Conservation (phyloP, 2,888 invertebrate genomes). For the Tuta absoluta region DNA sequence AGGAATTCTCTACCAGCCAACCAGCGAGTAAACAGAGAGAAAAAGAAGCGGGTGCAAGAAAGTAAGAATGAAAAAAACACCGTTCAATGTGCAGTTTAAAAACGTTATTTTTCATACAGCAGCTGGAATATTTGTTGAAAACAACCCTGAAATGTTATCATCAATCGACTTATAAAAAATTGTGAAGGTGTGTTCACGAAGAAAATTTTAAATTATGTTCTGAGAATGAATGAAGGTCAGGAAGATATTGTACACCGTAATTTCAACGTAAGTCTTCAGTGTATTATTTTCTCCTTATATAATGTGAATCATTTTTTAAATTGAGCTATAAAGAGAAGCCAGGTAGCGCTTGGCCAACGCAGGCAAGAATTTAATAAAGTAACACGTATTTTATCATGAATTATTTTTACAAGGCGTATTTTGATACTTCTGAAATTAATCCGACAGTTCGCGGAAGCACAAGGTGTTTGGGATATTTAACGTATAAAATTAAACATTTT, state of each 20-base stretch:
- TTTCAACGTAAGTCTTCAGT: conserved; percentile 55
- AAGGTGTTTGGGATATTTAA: conserved; percentile 18
- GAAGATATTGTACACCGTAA: conserved; percentile 53
- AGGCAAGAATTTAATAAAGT: conserved; percentile 73
- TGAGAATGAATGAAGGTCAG: conserved; percentile 34
- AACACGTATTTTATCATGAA: conserved; percentile 67
- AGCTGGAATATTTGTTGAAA: too few relatives aligned
- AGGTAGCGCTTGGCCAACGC: conserved; percentile 59
- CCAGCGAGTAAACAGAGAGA: too few relatives aligned
- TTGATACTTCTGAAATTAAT: conserved; percentile 50
- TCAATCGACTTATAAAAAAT: background rate
- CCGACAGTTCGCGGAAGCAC: conserved; percentile 38
- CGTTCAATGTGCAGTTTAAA: too few relatives aligned
- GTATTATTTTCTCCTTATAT: conserved; percentile 64
- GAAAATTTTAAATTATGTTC: conserved; percentile 34
- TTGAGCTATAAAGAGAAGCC: conserved; percentile 70
- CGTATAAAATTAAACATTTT: conserved; percentile 14
- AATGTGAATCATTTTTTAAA: conserved; percentile 72
- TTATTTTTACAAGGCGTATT: conserved; percentile 56
- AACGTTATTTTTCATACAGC: too few relatives aligned
- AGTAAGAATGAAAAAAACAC: too few relatives aligned
- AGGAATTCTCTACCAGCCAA: too few relatives aligned
- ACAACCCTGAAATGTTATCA: too few relatives aligned
- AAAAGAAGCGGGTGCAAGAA: too few relatives aligned
- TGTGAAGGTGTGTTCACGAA: background rate